These are phyloP conservation scores for Pedionomus torquatus DNA, from an alignment of 2,113 vertebrate species.

Conservation along the genomic window DNA sequence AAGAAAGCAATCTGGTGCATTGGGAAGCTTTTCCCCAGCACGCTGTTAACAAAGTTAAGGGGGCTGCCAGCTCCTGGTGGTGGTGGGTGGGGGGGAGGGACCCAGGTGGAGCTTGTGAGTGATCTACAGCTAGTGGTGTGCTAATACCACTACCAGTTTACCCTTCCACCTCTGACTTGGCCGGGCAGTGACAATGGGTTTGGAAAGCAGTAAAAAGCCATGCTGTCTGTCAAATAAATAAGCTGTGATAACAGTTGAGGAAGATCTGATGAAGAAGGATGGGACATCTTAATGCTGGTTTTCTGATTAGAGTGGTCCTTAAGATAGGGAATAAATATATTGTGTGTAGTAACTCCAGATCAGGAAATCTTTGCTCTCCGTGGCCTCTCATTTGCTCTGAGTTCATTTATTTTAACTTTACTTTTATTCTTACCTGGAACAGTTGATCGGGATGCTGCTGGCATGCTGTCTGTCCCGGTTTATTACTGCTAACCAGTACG, in stretches of 20 bases:
- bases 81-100: not conserved
- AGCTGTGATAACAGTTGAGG: not conserved
- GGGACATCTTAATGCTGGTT: not conserved
- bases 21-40: not conserved
- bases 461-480: constrained; percentile 98
- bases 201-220: not conserved
- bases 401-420: not conserved
- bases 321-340: not conserved
- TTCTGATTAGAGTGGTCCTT: not conserved
- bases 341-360: not conserved
- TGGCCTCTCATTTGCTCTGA: not conserved
- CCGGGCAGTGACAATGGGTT: accelerated
- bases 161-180: not conserved
- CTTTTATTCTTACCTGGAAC: constrained; percentile 12
- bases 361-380: not conserved
- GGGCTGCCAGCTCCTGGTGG: not conserved
- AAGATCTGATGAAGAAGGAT: not conserved
- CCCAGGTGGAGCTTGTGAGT: not conserved
- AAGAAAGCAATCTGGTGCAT: not conserved
- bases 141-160: not conserved
- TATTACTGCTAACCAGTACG: constrained; percentile 99
- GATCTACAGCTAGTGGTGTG: not conserved
- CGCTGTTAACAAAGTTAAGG: not conserved
- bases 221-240: not conserved
- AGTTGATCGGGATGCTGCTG: constrained; percentile 98